Base-by-base conservation (phyloP, 2,888 invertebrate species). In the Cinara cedri region DNA sequence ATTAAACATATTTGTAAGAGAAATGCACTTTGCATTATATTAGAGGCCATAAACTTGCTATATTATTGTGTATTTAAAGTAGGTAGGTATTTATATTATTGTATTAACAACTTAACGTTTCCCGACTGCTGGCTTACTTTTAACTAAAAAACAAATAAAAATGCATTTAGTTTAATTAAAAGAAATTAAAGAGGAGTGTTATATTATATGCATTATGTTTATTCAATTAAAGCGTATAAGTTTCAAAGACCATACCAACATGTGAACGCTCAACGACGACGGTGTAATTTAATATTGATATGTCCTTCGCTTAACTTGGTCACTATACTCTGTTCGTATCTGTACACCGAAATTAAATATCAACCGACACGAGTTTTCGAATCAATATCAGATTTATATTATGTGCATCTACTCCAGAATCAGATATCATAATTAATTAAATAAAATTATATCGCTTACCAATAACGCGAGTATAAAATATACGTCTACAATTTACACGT, bases 211-310 rank as follows among this genome's bases (percentile, higher is more conserved):
- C n/a, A n/a, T n/a, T n/a, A n/a, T n/a, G n/a, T 72, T 72, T 72
- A 26, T 72, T 46, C 44, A n/a, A 46, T 57, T 60, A 60, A 60
- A 72, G 24, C 24, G 57, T 16, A 55, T 21, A 42, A 34, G 55
- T 72, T 46, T 72, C 24, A 26, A 72, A 72, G 57, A n/a, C 24
- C 46, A n/a, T 24, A 60, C 44, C 24, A 46, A 26, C 49, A 26
- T 3, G 34, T 34, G 24, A 66, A 66, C 66, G 46, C 24, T 24
- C 46, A 6, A 21, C n/a, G 13, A 3, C 46, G 14, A 21, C n/a
- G 13, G 1, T 60, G 72, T 72, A 72, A 60, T 60, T 72, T 19
- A 46, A 72, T 72, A 72, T 72, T 72, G 24, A 46, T 72, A 72
- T 57, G 72, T 46, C 72, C 57, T 72, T 72, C 72, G n/a, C 54